Base-by-base conservation (phyloP, 1,140 invertebrate genomes). In the Sinella curviseta region DNA sequence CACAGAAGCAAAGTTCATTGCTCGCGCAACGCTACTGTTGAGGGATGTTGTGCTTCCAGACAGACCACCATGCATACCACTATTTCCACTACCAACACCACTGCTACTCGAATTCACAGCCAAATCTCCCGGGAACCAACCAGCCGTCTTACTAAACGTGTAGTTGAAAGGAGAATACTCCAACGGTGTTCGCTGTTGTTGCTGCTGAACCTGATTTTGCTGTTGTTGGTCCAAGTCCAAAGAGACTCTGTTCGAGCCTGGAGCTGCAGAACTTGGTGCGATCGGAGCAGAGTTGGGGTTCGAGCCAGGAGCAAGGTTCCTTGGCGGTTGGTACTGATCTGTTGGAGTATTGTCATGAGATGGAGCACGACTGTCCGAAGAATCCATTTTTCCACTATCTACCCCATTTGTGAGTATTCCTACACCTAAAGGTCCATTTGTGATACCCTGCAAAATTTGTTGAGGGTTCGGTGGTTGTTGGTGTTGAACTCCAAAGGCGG, bases 141-240 rank as follows among this genome's bases (percentile, higher is more conserved):
- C 80, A 14, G 81, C 33, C 31, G 80, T 81, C 85, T 91, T 91
- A 74, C 89, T 90, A 82, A 92, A 92, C 0, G 89, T 88, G 84
- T 93, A 92, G 83, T 93, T 93, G 83, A 95, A 95, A 4, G 95
- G 88, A 0, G 93, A 93, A 86, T 95, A 95, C 81, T 94, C 92
- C 20, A 90, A 67, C 1, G 82, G 82, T n/a, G 80, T 57, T 20
- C 78, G 36, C 80, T 48, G 60, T 65, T 70, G 87, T 48, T 8
- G 8, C 0, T 88, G 87, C 14, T 87, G 86, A 31, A 77, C 39
- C 17, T 74, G 30, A 17, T 24, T 24, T 80, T 24, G 60, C 78
- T 55, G 33, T 78, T 57, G 8, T 60, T 67, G 24, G 78, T 77
- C 36, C 76, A 60, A 20, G 60, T 39, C 33, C 12, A 70, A 16